A percentile compares a stretch with the other conserved stretches of the same genome.
Evolutionary conservation across 2,113 vertebrate species (phyloP).

Genomic region (Chaetops frenatus): DNA sequence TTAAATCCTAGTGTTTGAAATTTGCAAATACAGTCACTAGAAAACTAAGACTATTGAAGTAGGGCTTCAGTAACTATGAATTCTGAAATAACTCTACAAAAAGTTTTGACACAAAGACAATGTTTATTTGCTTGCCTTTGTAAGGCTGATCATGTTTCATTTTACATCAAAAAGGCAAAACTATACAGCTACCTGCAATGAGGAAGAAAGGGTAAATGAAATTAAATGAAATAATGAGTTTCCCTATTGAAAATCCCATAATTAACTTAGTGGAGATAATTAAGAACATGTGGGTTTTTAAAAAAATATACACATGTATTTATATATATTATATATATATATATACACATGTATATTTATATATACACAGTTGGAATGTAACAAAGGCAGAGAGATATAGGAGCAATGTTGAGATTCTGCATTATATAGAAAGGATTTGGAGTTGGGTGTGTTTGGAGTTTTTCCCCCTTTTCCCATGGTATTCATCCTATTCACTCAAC

Average conservation of each 20-base stretch:
- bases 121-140: background rate
- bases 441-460: background rate
- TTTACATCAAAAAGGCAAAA: background rate
- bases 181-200: background rate
- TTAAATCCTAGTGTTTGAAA: background rate
- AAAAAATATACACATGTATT: background rate
- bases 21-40: background rate
- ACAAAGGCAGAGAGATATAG: background rate
- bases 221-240: background rate
- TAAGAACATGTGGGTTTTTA: background rate
- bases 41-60: background rate
- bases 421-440: background rate
- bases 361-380: background rate
- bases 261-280: background rate
- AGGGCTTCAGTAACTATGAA: background rate
- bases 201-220: background rate
- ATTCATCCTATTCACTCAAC: background rate
- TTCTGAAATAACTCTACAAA: background rate
- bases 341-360: too few relatives aligned
- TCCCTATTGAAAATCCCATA: background rate
- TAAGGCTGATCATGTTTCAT: background rate
- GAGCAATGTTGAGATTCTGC: background rate
- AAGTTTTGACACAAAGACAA: background rate
- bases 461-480: background rate
- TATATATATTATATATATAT: background rate